A percentile compares a stretch with the other conserved stretches of the same genome.
Evolutionary conservation across 1,140 invertebrate species (phyloP).

Genomic region (Zaprionus nigranus): DNA sequence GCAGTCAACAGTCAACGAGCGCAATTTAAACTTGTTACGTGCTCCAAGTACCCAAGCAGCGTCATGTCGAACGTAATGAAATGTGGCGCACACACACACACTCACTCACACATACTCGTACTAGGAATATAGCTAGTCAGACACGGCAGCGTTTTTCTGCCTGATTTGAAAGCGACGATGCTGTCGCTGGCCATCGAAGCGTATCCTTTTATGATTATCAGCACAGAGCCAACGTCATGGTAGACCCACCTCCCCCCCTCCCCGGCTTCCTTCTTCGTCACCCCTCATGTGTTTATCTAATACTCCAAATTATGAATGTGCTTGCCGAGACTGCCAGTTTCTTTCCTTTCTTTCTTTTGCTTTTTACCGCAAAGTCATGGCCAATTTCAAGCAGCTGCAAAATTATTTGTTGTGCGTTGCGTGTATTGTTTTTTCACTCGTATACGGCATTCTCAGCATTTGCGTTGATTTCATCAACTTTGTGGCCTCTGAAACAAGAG

Average conservation of each 20-base stretch:
- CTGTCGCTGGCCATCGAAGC: slow-evolving; percentile 65
- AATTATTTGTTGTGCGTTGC: not conserved
- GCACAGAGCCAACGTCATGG: slow-evolving; percentile 55
- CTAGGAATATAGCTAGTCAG: slow-evolving; percentile 61
- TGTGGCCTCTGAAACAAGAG: slow-evolving; percentile 10
- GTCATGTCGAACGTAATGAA: slow-evolving; percentile 76
- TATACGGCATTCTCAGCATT: slow-evolving; percentile 31
- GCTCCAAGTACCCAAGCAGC: slow-evolving; percentile 62
- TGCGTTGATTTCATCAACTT: slow-evolving; percentile 26
- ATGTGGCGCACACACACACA: slow-evolving; percentile 55
- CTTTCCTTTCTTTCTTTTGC: not conserved
- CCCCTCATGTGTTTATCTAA: slow-evolving; percentile 52
- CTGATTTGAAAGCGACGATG: slow-evolving; percentile 69
- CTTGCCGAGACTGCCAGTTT: slow-evolving; percentile 25
- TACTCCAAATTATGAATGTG: slow-evolving; percentile 64
- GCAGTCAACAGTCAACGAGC: slow-evolving; percentile 82
- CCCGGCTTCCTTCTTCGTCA: no score
- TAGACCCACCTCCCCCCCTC: slow-evolving; percentile 1
- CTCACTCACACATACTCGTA: slow-evolving; percentile 22
- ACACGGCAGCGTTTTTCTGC: slow-evolving; percentile 80
- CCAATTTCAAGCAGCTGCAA: slow-evolving; percentile 28
- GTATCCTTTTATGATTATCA: slow-evolving; percentile 74
- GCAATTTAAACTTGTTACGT: slow-evolving; percentile 83
- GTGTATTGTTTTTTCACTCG: slow-evolving; percentile 10
- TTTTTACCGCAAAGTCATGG: slow-evolving; percentile 38